Percentiles rank a stretch among this genome's conserved stretches.
Evolutionary conservation across 2,113 vertebrate genomes (phyloP).

Genomic region (Todiramphus chloris): DNA sequence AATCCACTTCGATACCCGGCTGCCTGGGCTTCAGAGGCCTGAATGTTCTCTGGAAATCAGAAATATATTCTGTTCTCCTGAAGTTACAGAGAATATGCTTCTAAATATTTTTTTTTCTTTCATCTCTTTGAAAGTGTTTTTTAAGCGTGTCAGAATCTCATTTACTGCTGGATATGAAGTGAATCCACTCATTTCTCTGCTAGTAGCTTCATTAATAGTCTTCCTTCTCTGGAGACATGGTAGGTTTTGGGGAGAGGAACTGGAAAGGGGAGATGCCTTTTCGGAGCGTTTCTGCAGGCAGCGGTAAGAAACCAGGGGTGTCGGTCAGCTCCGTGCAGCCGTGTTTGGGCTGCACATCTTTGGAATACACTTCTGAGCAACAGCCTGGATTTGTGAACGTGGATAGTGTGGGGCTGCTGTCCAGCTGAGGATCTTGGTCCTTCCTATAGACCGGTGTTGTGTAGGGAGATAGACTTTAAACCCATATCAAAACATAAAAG

Average conservation of each 20-base stretch:
- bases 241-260: not conserved
- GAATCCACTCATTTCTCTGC: not conserved
- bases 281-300: not conserved
- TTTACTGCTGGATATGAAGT: not conserved
- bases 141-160: not conserved
- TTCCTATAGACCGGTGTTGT: not conserved
- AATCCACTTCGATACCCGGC: not conserved
- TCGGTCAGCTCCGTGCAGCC: not conserved
- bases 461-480: not conserved
- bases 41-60: not conserved
- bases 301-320: rapidly evolving
- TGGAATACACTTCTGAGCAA: not conserved
- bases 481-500: not conserved
- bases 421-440: not conserved
- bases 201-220: not conserved
- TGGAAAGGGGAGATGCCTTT: not conserved
- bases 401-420: not conserved
- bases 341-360: not conserved
- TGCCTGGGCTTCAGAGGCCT: constrained; percentile 2
- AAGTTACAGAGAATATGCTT: not conserved
- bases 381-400: rapidly evolving
- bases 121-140: not conserved
- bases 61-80: not conserved
- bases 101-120: not conserved
- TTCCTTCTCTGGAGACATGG: not conserved